phyloP scores from a whole-genome alignment of 2,888 invertebrate species.

The Eumacrocentrus americanus region DNA sequence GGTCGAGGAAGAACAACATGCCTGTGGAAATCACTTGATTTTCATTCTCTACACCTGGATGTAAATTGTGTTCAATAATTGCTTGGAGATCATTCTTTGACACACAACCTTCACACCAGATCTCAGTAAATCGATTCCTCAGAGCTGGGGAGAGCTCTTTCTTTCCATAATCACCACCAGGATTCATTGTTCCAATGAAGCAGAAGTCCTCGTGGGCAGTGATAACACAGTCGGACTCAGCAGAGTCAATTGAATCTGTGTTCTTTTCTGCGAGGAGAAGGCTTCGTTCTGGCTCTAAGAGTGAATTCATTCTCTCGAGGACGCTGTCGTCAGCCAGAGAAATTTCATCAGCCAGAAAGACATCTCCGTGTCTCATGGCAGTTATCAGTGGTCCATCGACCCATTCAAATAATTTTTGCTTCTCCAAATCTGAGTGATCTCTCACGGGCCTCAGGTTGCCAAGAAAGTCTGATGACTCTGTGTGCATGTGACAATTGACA shows the following conservation, averaged over 20 bases:
- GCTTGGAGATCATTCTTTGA: slow-evolving; percentile 75
- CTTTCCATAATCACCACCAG: slow-evolving; percentile 99
- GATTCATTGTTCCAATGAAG: slow-evolving; percentile 98
- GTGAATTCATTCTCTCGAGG: slow-evolving; percentile 93
- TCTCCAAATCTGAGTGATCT: slow-evolving; percentile 65
- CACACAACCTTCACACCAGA: slow-evolving; percentile 90
- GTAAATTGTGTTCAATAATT: slow-evolving; percentile 83
- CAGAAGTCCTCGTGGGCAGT: slow-evolving; percentile 78
- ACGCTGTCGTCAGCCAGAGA: slow-evolving; percentile 98
- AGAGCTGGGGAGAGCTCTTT: slow-evolving; percentile 98
- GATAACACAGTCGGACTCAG: slow-evolving; percentile 64
- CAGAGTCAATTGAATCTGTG: slow-evolving; percentile 62
- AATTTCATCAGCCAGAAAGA: slow-evolving; percentile 97
- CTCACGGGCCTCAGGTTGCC: slow-evolving; percentile 93
- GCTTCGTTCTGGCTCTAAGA: slow-evolving; percentile 92
- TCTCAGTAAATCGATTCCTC: slow-evolving; percentile 97
- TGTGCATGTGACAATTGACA: slow-evolving; percentile 98
- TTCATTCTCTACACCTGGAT: slow-evolving; percentile 64
- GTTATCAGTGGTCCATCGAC: slow-evolving; percentile 92
- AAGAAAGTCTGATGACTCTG: slow-evolving; percentile 96
- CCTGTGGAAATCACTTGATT: slow-evolving; percentile 69
- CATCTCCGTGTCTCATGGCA: slow-evolving; percentile 85
- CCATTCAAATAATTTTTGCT: slow-evolving; percentile 88
- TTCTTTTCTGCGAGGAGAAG: slow-evolving; percentile 92
- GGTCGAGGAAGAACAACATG: slow-evolving; percentile 81